Evolutionary conservation across 2,888 invertebrate genomes (phyloP).

Genomic region (Fabriciana adippe): DNA sequence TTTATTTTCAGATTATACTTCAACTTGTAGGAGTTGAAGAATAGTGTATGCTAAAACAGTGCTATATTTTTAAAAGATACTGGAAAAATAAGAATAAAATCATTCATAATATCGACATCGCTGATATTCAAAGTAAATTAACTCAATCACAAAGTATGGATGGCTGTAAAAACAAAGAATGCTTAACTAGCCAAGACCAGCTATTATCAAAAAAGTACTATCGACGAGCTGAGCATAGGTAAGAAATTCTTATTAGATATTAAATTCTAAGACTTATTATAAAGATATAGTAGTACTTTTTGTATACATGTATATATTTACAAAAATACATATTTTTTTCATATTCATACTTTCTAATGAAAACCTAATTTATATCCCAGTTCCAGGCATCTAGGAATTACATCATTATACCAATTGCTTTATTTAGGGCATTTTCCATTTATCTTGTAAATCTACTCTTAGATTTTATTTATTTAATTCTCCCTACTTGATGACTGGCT

Average conservation of each 20-base stretch:
- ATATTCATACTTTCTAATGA: too few species aligned
- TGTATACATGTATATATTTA: too few species aligned
- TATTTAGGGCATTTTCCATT: too few species aligned
- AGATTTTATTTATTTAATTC: too few species aligned
- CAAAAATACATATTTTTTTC: too few species aligned
- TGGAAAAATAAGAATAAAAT: slow-evolving; percentile 6
- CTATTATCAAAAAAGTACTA: slow-evolving; percentile 66
- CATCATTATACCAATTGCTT: too few species aligned
- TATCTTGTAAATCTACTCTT: too few species aligned
- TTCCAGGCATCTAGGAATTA: too few species aligned
- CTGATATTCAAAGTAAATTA: slow-evolving; percentile 14
- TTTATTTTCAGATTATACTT: slow-evolving; percentile 9
- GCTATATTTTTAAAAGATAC: slow-evolving; percentile 8
- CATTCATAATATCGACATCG: slow-evolving; percentile 1
- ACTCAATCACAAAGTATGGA: slow-evolving; percentile 49
- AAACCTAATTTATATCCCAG: too few species aligned
- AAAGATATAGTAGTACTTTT: background rate
- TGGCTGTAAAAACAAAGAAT: slow-evolving; percentile 53
- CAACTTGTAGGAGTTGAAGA: slow-evolving; percentile 5
- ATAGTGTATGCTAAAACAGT: slow-evolving; percentile 28
- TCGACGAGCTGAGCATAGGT: slow-evolving; percentile 73
- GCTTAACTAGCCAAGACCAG: slow-evolving; percentile 48
- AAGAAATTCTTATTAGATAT: slow-evolving; percentile 41
- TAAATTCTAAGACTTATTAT: background rate
- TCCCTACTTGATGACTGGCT: too few species aligned